Evolutionary conservation across 2,113 vertebrate species (phyloP).

Genomic region (Otis tarda): DNA sequence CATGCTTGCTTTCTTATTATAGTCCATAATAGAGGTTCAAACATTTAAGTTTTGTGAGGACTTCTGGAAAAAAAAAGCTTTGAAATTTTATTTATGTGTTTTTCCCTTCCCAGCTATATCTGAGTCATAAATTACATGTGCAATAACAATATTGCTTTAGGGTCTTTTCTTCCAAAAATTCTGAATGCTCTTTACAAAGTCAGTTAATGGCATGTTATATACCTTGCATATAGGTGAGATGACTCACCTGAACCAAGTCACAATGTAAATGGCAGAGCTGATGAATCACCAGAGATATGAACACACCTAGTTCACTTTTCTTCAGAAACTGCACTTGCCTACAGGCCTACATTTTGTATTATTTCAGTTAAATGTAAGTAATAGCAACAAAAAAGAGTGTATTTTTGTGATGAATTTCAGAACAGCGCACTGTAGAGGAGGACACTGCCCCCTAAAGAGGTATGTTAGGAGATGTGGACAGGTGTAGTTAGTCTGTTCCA

Average conservation of each 20-base stretch:
- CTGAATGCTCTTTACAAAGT: not conserved
- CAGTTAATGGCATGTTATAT: not conserved
- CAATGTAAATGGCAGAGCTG: not conserved
- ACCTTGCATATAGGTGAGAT: not conserved
- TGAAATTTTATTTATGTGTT: not conserved
- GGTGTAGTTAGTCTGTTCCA: not conserved
- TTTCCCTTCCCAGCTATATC: not conserved
- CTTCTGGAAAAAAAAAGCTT: not conserved
- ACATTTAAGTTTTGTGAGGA: not conserved
- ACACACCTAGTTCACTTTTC: not conserved
- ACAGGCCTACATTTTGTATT: not conserved
- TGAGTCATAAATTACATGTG: not conserved
- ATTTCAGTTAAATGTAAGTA: not conserved
- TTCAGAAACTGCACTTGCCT: not conserved
- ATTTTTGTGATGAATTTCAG: not conserved
- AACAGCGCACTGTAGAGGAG: fast-evolving
- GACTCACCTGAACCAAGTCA: not conserved
- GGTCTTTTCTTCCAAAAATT: not conserved
- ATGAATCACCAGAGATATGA: not conserved
- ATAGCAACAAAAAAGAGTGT: not conserved
- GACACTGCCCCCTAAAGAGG: too few species aligned
- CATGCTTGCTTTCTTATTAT: not conserved
- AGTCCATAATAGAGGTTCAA: not conserved
- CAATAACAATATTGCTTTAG: not conserved
- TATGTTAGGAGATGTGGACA: not conserved